Base-by-base conservation (phyloP, 1,140 invertebrate species). In the Neodiprion lecontei region DNA sequence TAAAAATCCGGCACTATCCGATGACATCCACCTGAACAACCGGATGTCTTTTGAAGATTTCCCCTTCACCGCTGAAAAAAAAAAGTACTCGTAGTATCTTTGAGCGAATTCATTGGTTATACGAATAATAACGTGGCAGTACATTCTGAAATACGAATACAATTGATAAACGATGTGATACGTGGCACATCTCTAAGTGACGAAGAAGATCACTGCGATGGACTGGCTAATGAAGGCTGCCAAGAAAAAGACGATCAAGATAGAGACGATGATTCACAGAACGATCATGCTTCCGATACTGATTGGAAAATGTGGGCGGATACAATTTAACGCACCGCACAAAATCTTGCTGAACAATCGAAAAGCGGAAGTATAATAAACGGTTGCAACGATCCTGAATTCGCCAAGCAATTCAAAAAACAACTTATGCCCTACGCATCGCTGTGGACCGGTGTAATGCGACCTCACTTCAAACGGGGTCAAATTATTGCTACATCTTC, bases 361-460 rank as follows among this genome's bases (percentile, higher is more conserved):
- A 8, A 47, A 17, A 68, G 67, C 9, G 61, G 69, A 28, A 8
- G 61, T 50, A 28, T 17, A 8, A 69, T 70, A 14, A 77, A 77
- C 48, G 71, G n/a, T 10, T 77, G 73, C 21, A 75, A 48, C 47
- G 74, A 75, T 75, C 71, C 71, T 9, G 70, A 68, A 4, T 77
- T 77, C 69, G 70, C 73, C 21, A 14, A 28, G 14, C 66, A 70
- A 4, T 67, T 77, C 9, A 72, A 40, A 12, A 77, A 72, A 14
- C 73, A 74, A 47, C 71, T 77, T 12, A 65, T 77, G 21, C 50
- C 65, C 1, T 67, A 69, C 53, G 9, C 72, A 8, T 67, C 76
- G 3, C 28, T 77, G 12, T 77, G 76, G 76, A 77, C 76, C 8
- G 73, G 73, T n/a, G 67, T 77, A 7, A 75, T 77, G 76, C 67